Evolutionary conservation across 2,888 invertebrate species (phyloP).

Genomic region (Apocheima hispidaria): DNA sequence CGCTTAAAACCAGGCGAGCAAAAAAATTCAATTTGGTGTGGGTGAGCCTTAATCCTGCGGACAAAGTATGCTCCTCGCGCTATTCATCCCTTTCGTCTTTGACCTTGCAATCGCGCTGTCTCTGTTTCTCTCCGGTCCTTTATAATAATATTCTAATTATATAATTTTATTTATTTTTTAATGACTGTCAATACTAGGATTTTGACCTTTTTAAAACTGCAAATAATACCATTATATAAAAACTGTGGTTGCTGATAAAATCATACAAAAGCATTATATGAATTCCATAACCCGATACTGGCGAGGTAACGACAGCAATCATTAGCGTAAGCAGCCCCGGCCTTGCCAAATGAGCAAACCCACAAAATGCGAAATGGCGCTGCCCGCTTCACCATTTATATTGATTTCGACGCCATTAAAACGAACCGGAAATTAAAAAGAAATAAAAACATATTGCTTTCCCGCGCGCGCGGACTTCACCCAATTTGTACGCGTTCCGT

Average conservation of each 20-base stretch:
- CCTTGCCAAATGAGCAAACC: slow-evolving; percentile 81
- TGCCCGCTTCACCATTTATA: slow-evolving; percentile 79
- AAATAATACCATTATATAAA: slow-evolving; percentile 10
- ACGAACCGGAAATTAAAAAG: slow-evolving; percentile 85
- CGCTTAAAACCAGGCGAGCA: too few relatives aligned
- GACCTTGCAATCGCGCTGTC: too few relatives aligned
- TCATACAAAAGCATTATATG: slow-evolving; percentile 24
- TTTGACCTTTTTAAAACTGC: too few relatives aligned
- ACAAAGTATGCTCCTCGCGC: too few relatives aligned
- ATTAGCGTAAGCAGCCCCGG: slow-evolving; percentile 63
- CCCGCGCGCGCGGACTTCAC: slow-evolving; percentile 82
- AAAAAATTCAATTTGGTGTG: too few relatives aligned
- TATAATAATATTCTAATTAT: too few relatives aligned
- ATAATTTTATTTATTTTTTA: too few relatives aligned
- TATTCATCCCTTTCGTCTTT: too few relatives aligned
- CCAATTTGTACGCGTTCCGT: slow-evolving; percentile 82
- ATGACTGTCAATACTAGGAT: too few relatives aligned
- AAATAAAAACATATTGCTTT: slow-evolving; percentile 85
- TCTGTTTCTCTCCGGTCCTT: too few relatives aligned
- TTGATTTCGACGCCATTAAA: slow-evolving; percentile 86
- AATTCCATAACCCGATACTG: slow-evolving; percentile 45
- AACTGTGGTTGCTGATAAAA: slow-evolving; percentile 26
- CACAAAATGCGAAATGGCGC: slow-evolving; percentile 81
- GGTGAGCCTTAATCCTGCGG: too few relatives aligned
- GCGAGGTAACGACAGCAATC: slow-evolving; percentile 64